A percentile compares a stretch with the other conserved stretches of the same genome.
phyloP scores from a whole-genome alignment of 2,888 invertebrate species.

The Temnothorax ravouxi region DNA sequence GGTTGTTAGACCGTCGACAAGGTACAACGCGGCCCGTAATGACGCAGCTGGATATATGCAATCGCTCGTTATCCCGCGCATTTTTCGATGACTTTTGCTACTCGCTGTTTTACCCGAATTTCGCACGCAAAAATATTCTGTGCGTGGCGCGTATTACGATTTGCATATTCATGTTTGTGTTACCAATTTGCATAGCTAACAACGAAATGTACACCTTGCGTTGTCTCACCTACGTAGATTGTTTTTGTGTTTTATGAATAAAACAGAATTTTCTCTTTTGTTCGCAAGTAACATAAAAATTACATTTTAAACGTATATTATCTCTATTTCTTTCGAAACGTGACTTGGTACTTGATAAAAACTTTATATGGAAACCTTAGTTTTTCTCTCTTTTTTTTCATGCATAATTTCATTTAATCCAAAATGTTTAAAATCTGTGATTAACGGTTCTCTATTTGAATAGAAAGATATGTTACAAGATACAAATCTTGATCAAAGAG shows the following conservation, averaged over 20 bases:
- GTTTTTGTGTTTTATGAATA: slow-evolving; percentile 1
- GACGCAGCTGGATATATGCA: slow-evolving; percentile 61
- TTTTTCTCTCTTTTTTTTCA: not conserved
- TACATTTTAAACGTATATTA: not conserved
- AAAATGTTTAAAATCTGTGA: not conserved
- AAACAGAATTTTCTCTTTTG: not conserved
- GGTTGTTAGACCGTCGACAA: slow-evolving; percentile 66
- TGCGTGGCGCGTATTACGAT: not conserved
- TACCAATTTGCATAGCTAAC: slow-evolving; percentile 35
- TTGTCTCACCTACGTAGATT: not conserved
- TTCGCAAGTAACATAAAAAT: slow-evolving; percentile 16
- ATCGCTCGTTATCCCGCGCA: slow-evolving; percentile 24
- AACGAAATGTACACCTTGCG: slow-evolving; percentile 3
- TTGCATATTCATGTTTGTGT: slow-evolving; percentile 35
- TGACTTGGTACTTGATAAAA: not conserved
- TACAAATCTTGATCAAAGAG: not conserved
- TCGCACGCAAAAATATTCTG: slow-evolving; percentile 8
- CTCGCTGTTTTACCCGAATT: not conserved
- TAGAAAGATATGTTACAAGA: not conserved
- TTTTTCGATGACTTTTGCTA: slow-evolving; percentile 21
- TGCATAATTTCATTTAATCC: not conserved
- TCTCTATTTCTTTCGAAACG: not conserved
- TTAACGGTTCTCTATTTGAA: not conserved
- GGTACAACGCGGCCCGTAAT: slow-evolving; percentile 33
- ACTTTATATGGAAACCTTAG: not conserved